Evolutionary conservation across 2,113 vertebrate species (phyloP).

Genomic region (Colaptes auratus): DNA sequence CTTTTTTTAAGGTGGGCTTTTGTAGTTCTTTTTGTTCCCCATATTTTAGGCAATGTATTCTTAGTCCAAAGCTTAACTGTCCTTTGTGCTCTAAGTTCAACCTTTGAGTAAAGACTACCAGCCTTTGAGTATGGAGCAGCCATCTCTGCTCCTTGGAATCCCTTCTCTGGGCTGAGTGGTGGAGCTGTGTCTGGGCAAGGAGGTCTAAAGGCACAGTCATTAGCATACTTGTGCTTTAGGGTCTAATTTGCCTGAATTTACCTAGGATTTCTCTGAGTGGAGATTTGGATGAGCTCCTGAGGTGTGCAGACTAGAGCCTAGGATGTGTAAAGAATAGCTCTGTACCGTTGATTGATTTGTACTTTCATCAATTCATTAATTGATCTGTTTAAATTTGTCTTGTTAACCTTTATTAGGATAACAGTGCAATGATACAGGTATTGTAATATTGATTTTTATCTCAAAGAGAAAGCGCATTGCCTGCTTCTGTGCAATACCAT

Average conservation of each 20-base stretch:
- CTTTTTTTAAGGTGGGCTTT: background rate
- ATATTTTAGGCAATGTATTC: background rate
- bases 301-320: background rate
- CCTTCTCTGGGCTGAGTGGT: background rate
- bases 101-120: background rate
- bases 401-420: background rate
- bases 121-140: background rate
- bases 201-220: background rate
- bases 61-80: background rate
- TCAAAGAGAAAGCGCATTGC: background rate
- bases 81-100: background rate
- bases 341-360: background rate
- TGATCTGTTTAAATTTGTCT: background rate
- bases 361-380: background rate
- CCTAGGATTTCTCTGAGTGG: background rate
- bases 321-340: background rate
- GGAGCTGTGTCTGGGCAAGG: fast-evolving
- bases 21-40: background rate
- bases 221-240: background rate
- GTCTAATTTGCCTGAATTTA: background rate
- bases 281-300: background rate
- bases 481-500: no score
- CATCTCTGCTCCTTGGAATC: background rate
- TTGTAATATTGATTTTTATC: background rate
- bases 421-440: background rate